Base-by-base conservation (phyloP, 37 sponge, comb jelly and placozoan genomes). In the Halichondria panicea region DNA sequence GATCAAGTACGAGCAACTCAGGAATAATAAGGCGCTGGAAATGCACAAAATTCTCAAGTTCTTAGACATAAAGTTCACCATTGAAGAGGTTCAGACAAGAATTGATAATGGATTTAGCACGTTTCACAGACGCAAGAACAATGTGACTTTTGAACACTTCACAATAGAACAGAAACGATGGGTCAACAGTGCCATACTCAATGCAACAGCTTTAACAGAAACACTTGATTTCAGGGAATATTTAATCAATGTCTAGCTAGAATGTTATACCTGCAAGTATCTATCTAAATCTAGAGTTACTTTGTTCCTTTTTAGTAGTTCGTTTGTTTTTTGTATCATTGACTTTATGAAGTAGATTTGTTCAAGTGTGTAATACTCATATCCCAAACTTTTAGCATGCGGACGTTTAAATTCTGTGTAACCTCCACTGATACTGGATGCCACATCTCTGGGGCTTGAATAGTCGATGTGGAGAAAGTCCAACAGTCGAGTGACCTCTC, bases 1-100 rank as follows among this genome's bases (percentile, higher is more conserved):
- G 1, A 55, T 87, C 11, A 53, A 81, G 38, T 87, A 74, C 37
- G 87, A 87, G 57, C 70, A 87, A 39, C 31, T 87, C 35, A 43
- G 40, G 55, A n/a, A 24, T 2, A 50, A 87, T 73, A 1, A 43
- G 31, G 9, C 35, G 0, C 5, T 21, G 5, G 63, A 88, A 55
- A 44, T 88, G 45, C 11, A 71, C 28, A 76, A 73, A 9, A 81
- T 88, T 55, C 78, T 88, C 0, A 30, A 56, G 0, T 88, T 88
- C 33, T 58, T 88, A 13, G 12, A 74, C 43, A 12, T 79, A n/a
- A 33, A 37, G 4, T 86, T 83, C 61, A 59, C 27, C 43, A 62
- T 67, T 37, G 30, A 42, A 24, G 74, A 86, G 30, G 35, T 86
- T 28, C n/a, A 41, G 9, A 15, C 7, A 27, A 70, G 50, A 46